Conservation (phyloP, 2,888 invertebrate genomes). For the Cantharis rustica region DNA sequence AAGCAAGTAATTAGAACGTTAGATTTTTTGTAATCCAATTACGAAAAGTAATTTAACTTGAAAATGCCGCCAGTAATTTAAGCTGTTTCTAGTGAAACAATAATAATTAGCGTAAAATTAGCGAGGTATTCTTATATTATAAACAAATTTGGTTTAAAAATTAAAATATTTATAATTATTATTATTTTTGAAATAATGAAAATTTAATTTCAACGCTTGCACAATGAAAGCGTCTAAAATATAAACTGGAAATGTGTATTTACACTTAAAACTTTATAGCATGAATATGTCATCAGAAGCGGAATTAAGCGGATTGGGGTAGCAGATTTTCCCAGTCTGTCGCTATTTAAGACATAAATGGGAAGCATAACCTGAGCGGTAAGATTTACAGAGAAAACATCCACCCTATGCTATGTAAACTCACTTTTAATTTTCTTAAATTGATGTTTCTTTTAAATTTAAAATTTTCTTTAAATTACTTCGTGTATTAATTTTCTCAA, state of each 20-base stretch:
- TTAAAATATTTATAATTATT: neutral
- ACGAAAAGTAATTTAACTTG: neutral
- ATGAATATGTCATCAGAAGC: conserved; percentile 19
- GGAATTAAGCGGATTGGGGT: conserved; percentile 18
- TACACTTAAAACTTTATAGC: neutral
- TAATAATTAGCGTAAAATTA: neutral
- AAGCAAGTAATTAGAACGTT: neutral
- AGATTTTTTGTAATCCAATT: neutral
- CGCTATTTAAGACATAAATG: neutral
- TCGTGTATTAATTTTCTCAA: neutral
- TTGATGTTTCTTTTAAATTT: neutral
- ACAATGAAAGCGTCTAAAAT: neutral
- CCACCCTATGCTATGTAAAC: neutral
- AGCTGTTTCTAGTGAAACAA: neutral
- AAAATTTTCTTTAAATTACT: neutral
- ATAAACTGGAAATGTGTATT: conserved; percentile 13
- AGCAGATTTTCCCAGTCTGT: conserved; percentile 8
- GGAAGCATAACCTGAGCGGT: neutral
- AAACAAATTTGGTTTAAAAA: no score
- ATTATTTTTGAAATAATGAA: neutral
- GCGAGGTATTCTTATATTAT: no score
- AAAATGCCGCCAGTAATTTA: neutral
- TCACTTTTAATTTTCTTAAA: neutral
- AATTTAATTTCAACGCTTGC: neutral
- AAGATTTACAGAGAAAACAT: neutral